A percentile compares a stretch with the other conserved stretches of the same genome.
phyloP scores from a whole-genome alignment of 2,113 vertebrate genomes.

The Ginglymostoma cirratum region DNA sequence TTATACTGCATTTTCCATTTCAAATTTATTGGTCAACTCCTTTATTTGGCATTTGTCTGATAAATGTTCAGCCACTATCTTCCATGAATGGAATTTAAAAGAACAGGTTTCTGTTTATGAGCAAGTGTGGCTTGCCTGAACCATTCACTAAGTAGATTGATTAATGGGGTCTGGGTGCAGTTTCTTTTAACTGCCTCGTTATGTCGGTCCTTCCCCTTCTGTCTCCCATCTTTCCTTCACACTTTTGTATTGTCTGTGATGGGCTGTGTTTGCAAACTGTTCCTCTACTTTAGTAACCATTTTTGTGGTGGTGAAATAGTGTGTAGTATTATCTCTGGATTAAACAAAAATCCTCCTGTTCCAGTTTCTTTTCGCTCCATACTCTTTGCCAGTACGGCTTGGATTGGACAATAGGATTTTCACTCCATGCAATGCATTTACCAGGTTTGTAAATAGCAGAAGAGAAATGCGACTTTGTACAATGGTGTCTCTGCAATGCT shows the following conservation, averaged over 20 bases:
- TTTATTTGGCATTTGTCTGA: not conserved
- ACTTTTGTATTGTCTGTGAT: too few relatives aligned
- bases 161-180: not conserved
- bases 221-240: too few relatives aligned
- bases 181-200: not conserved
- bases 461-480: not conserved
- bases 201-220: not conserved
- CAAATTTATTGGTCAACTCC: not conserved
- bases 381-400: not conserved
- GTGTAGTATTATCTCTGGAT: too few relatives aligned
- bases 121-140: too few relatives aligned
- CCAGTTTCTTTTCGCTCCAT: not conserved
- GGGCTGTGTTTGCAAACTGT: too few relatives aligned
- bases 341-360: not conserved
- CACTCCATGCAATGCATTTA: not conserved
- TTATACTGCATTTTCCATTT: not conserved
- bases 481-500: not conserved
- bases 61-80: too few relatives aligned
- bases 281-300: too few relatives aligned
- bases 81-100: not conserved
- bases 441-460: not conserved
- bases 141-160: not conserved
- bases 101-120: not conserved
- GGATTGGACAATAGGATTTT: not conserved
- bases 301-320: too few relatives aligned